Conservation (phyloP, 2,888 invertebrate genomes). For the Scaptomyza parva region DNA sequence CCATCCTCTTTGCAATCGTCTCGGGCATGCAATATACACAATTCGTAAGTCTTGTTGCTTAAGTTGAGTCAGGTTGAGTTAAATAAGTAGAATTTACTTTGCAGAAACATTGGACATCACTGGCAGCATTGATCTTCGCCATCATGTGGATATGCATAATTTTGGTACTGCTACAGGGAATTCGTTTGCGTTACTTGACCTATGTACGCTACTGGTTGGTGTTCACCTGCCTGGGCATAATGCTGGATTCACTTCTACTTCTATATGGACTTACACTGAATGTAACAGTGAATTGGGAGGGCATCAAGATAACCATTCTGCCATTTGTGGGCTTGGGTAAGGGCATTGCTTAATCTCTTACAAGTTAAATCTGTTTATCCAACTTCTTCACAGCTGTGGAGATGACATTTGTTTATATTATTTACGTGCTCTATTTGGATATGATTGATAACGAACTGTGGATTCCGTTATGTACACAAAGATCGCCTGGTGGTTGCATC, state of each 20-base stretch:
- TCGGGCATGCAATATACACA: conserved; percentile 54
- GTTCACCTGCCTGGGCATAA: conserved; percentile 67
- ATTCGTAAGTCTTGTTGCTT: conserved; percentile 51
- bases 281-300: conserved; percentile 63
- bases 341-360: neutral
- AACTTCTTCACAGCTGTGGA: conserved; percentile 55
- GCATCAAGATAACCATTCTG: conserved; percentile 56
- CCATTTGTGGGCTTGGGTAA: conserved; percentile 65
- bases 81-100: neutral
- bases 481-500: conserved; percentile 23
- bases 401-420: conserved; percentile 70
- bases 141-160: conserved; percentile 60
- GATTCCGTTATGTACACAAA: conserved; percentile 22
- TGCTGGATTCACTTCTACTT: conserved; percentile 59
- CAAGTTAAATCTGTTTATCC: neutral
- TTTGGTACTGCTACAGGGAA: conserved; percentile 42
- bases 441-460: conserved; percentile 33
- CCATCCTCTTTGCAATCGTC: conserved; percentile 62
- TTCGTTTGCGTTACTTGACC: conserved; percentile 41
- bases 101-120: conserved; percentile 55
- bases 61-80: neutral
- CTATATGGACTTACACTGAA: conserved; percentile 63
- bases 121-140: conserved; percentile 56
- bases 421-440: conserved; percentile 63
- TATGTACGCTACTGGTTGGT: conserved; percentile 63